Conservation (phyloP, 30 jellyfish, hydroid and myxozoan species). For the Catostylus mosaicus region DNA sequence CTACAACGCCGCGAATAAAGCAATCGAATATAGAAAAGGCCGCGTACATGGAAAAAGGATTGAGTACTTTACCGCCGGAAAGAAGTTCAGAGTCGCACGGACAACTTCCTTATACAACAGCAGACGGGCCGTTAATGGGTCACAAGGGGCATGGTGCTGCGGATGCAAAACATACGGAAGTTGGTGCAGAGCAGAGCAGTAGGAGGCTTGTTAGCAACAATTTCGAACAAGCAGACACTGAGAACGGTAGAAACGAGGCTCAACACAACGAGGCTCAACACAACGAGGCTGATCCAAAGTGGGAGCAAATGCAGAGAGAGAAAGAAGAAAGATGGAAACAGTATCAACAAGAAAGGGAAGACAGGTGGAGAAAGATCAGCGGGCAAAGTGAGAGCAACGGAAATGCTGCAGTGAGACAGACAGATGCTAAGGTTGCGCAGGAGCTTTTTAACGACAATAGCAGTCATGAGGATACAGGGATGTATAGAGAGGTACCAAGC, state of each 20-base stretch:
- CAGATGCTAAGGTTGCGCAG: not conserved
- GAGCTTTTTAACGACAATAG: not conserved
- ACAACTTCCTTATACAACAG: not conserved
- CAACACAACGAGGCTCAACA: not conserved
- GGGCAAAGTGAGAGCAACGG: not conserved
- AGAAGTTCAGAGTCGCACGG: not conserved
- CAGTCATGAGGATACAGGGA: not conserved
- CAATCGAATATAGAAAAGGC: constrained; percentile 15
- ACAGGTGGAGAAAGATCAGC: constrained; percentile 28
- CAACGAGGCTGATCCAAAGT: constrained; percentile 21
- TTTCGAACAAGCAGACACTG: constrained; percentile 43
- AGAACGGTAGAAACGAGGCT: not conserved
- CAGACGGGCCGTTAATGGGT: not conserved
- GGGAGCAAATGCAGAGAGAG: constrained; percentile 55
- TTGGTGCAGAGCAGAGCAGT: not conserved
- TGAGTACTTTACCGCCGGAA: not conserved
- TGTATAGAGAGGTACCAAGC: not conserved
- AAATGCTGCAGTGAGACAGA: not conserved
- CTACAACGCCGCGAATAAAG: constrained; percentile 25
- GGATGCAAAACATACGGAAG: not conserved
- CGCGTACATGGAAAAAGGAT: not conserved
- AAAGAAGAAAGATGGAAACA: constrained; percentile 54
- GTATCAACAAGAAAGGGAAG: constrained; percentile 42
- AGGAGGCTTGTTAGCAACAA: constrained; percentile 22
- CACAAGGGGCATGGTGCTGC: not conserved